These are phyloP conservation scores for Mormoops blainvillei DNA, from an alignment of 2,113 vertebrate species.

Conservation along the genomic window DNA sequence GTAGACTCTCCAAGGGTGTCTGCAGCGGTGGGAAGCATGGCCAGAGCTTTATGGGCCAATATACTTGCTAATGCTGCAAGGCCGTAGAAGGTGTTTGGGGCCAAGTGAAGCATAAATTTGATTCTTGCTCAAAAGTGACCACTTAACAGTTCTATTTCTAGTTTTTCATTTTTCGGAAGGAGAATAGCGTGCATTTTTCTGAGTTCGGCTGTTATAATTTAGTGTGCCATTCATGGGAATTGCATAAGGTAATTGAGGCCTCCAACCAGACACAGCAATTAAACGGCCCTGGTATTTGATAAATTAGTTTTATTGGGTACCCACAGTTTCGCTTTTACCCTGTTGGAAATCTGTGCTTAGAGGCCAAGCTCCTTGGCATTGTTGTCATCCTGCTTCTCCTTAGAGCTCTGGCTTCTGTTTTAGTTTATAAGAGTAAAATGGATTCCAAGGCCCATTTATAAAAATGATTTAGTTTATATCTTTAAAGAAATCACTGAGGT, in stretches of 20 bases:
- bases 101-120: not conserved
- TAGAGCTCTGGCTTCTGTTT: not conserved
- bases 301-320: slow-evolving; percentile 32
- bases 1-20: not conserved
- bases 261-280: slow-evolving; percentile 61
- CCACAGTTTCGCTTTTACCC: slow-evolving; percentile 25
- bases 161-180: slow-evolving; percentile 12
- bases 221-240: slow-evolving; percentile 37
- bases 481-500: not conserved
- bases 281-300: slow-evolving; percentile 54
- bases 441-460: not conserved
- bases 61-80: not conserved
- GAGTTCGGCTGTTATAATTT: slow-evolving; percentile 53
- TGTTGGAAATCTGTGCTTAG: not conserved
- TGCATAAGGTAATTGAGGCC: slow-evolving; percentile 62
- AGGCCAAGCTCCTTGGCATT: slow-evolving; percentile 26
- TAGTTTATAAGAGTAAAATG: not conserved
- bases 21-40: not conserved
- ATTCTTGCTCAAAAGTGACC: not conserved
- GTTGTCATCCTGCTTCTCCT: not conserved
- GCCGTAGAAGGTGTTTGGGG: not conserved
- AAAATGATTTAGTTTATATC: slow-evolving; percentile 3
- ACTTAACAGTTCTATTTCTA: not conserved
- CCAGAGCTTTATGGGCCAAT: not conserved
- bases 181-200: slow-evolving; percentile 41